Percentiles rank a stretch among this genome's conserved stretches.
Evolutionary conservation across 1,140 invertebrate genomes (phyloP).

Genomic region (Cyclargus thomasi): DNA sequence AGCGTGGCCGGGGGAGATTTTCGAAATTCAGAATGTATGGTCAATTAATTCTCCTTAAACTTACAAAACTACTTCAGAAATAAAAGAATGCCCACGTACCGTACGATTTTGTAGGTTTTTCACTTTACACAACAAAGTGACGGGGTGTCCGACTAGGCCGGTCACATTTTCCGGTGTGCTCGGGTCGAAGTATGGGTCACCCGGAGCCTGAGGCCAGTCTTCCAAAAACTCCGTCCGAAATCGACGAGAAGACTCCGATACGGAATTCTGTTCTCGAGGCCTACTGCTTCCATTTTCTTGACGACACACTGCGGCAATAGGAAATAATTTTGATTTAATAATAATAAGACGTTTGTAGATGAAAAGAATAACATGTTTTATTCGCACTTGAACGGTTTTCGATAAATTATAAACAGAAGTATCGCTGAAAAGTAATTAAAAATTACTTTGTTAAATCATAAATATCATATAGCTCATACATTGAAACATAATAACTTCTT

Average conservation of each 20-base stretch:
- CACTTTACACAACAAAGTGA: conserved; percentile 89
- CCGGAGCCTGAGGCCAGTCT: conserved; percentile 82
- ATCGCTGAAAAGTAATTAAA: too few relatives aligned
- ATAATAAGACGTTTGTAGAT: too few relatives aligned
- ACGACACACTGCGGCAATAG: conserved; percentile 47
- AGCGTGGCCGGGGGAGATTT: too few relatives aligned
- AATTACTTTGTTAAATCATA: too few relatives aligned
- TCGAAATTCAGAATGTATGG: too few relatives aligned
- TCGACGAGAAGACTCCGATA: conserved; percentile 76
- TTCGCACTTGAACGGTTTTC: too few relatives aligned
- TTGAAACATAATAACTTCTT: not conserved
- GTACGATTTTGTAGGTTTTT: conserved; percentile 92
- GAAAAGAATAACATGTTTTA: too few relatives aligned
- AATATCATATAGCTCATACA: not conserved
- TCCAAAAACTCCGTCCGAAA: conserved; percentile 85
- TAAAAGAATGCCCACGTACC: conserved; percentile 75
- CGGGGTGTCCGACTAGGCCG: conserved; percentile 89
- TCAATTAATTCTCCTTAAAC: too few relatives aligned
- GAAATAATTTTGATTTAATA: not conserved
- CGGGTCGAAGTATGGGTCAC: conserved; percentile 88
- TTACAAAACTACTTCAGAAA: not conserved
- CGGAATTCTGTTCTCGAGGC: conserved; percentile 60
- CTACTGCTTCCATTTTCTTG: conserved; percentile 53
- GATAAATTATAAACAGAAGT: too few relatives aligned
- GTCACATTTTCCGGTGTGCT: conserved; percentile 88